Evolutionary conservation across 2,113 vertebrate species (phyloP), one percentile per base, ranked within the genome.

Genomic region (Corvus moneduloides): DNA sequence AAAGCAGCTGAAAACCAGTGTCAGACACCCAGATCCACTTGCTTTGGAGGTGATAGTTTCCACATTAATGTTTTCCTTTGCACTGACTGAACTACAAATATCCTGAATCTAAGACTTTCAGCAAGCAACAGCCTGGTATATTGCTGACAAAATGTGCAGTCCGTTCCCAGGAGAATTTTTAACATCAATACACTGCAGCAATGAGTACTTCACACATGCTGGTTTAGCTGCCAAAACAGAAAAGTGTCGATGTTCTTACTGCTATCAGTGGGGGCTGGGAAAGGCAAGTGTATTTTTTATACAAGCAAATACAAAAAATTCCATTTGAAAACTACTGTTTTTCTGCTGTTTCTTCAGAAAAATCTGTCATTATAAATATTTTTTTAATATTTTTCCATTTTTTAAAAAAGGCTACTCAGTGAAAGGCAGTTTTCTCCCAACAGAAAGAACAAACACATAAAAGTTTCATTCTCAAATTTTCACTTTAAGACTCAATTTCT

Each of bases 261-360:
- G 77, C 21, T 90, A 74, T 76, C 27, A 67, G 16, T 46, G 33
- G 71, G 69, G 63, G 44, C 75, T 90, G 76, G 52, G 74, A 87
- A 94, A 92, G 48, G 56, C 76, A 87, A 78, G 86, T 84, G 41
- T 27, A 81, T 87, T 94, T 84, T 92, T 95, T 93, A 89, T 68
- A 81, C 22, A 52, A 77, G 52, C 14, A 20, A 28, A 71, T 83
- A 86, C 16, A 88, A 54, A 86, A 90, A 69, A 88, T 35, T 11
- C 61, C 30, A 18, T 62, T 86, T 61, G 56, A 93, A 88, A 92
- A 63, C n/a, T 51, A 56, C 20, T 63, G 64, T 28, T 26, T 78
- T 80, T 80, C 35, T n/a, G 33, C 33, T 74, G 27, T 66, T 90
- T 73, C 67, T 83, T 87, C 33, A 67, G 55, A 87, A 89, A 87